phyloP scores from a whole-genome alignment of 2,888 invertebrate genomes.

The Apamea anceps region DNA sequence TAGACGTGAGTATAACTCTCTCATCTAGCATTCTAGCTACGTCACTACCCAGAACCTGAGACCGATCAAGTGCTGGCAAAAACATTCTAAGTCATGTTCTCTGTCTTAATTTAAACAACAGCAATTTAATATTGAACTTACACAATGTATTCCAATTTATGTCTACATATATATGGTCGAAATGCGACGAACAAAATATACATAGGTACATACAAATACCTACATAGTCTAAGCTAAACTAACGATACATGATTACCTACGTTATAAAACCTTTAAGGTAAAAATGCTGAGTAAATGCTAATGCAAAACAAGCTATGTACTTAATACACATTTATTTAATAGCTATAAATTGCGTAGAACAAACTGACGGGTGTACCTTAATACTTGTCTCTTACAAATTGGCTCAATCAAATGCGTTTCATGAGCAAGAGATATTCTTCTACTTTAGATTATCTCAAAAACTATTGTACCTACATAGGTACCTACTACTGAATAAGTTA shows the following conservation, averaged over 20 bases:
- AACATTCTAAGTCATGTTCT: slow-evolving; percentile 55
- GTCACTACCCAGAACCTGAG: not conserved
- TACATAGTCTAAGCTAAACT: not conserved
- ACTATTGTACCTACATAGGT: no score
- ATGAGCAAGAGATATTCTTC: not conserved
- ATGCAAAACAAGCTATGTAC: slow-evolving; percentile 16
- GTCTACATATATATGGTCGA: slow-evolving; percentile 1
- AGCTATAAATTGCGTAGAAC: not conserved
- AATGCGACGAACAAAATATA: slow-evolving; percentile 22
- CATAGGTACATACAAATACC: not conserved
- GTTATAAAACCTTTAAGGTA: slow-evolving; percentile 20
- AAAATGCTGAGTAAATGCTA: slow-evolving; percentile 65
- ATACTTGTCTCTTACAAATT: not conserved
- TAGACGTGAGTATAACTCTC: no score
- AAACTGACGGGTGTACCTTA: not conserved
- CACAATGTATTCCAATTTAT: slow-evolving; percentile 3
- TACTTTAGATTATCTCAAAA: not conserved
- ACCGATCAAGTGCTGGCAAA: slow-evolving; percentile 40
- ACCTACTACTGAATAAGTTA: not conserved
- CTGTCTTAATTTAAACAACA: slow-evolving; percentile 36
- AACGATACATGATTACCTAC: slow-evolving; percentile 17
- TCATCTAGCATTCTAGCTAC: no score
- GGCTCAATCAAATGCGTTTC: not conserved
- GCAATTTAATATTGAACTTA: slow-evolving; percentile 12
- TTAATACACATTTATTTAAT: not conserved